A percentile compares a stretch with the other conserved stretches of the same genome.
phyloP scores from a whole-genome alignment of 2,113 vertebrate species.

The Peucedramus taeniatus region DNA sequence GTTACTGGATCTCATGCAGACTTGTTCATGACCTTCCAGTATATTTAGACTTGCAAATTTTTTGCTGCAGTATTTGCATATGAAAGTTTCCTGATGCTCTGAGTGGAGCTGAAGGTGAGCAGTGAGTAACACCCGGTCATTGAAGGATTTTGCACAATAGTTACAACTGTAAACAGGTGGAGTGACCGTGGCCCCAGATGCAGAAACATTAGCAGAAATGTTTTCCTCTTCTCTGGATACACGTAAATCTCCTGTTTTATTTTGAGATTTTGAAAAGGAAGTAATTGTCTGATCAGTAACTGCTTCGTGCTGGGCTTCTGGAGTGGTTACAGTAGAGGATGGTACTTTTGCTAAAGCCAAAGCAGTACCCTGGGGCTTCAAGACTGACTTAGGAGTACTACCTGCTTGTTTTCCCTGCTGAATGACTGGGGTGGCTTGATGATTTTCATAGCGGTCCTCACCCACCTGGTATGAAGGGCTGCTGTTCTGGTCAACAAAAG shows the following conservation, averaged over 20 bases:
- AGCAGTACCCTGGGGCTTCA: conserved; percentile 32
- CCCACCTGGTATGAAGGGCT: not conserved
- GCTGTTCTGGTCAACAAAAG: conserved; percentile 26
- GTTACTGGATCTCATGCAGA: conserved; percentile 71
- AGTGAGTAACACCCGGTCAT: conserved; percentile 75
- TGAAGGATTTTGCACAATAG: conserved; percentile 84
- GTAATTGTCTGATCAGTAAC: conserved; percentile 7
- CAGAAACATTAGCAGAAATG: conserved; percentile 42
- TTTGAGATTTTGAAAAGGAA: conserved; percentile 44
- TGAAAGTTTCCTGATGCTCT: conserved; percentile 80
- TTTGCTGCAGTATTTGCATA: conserved; percentile 90
- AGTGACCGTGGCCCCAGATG: conserved; percentile 53
- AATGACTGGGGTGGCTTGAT: conserved; percentile 25
- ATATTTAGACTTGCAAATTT: conserved; percentile 88
- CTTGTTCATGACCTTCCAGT: conserved; percentile 86
- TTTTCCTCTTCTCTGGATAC: conserved; percentile 61
- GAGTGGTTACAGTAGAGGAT: not conserved
- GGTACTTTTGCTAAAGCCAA: conserved; percentile 17
- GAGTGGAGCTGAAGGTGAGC: conserved; percentile 86
- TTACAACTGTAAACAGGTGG: conserved; percentile 79
- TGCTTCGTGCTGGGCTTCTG: conserved; percentile 19
- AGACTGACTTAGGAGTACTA: conserved; percentile 46
- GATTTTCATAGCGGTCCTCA: conserved; percentile 51
- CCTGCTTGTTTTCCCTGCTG: conserved; percentile 41
- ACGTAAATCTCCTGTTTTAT: conserved; percentile 10